Percentiles rank a stretch among this genome's conserved stretches.
Conservation (phyloP, 2,888 invertebrate genomes). For the Trachelus troglodyta region DNA sequence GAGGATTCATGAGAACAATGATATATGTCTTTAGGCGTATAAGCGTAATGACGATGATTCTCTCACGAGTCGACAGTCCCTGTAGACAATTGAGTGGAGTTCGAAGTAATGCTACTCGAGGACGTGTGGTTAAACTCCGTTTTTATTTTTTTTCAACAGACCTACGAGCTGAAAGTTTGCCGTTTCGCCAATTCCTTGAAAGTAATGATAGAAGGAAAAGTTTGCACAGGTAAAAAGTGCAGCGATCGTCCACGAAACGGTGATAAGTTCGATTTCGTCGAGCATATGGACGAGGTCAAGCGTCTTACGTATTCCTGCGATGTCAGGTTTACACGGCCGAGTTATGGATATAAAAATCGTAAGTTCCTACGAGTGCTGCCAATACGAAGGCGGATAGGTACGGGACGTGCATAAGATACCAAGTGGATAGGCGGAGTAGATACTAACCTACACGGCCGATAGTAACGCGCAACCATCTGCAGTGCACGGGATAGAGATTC, state of each 20-base stretch:
- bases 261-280: not conserved
- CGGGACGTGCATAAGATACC: slow-evolving; percentile 29
- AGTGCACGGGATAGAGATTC: not conserved
- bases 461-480: not conserved
- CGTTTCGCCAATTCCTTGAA: not conserved
- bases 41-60: not conserved
- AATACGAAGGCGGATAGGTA: slow-evolving; percentile 24
- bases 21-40: not conserved
- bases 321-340: slow-evolving; percentile 36
- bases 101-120: not conserved
- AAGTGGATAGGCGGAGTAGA: not conserved
- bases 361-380: not conserved
- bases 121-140: slow-evolving; percentile 46
- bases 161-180: slow-evolving; percentile 1
- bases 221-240: slow-evolving; percentile 12
- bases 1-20: not conserved
- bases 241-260: slow-evolving; percentile 25
- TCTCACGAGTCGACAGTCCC: not conserved
- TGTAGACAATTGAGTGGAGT: not conserved
- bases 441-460: not conserved
- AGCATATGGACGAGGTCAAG: slow-evolving; percentile 32
- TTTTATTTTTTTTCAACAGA: slow-evolving; percentile 32
- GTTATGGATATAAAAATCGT: slow-evolving; percentile 33
- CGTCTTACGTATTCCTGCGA: slow-evolving; percentile 35
- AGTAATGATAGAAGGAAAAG: slow-evolving; percentile 11